Evolutionary conservation across 64 coral and sea anemone genomes (phyloP).

Genomic region (Exaiptasia diaphana): DNA sequence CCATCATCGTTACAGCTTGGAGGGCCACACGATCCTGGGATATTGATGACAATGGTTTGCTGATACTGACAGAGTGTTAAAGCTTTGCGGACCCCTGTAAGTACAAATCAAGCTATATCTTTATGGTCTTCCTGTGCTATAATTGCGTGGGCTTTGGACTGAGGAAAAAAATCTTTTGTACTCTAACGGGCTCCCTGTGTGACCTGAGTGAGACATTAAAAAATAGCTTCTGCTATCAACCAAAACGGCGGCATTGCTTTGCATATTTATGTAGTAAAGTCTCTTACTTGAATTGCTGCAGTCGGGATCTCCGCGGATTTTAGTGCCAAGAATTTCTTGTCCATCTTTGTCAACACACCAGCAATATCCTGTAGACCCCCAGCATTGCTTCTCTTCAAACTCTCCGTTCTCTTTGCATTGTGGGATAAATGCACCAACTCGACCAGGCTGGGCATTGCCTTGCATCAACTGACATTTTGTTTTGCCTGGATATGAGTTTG

Average conservation of each 20-base stretch:
- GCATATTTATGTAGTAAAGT: background rate
- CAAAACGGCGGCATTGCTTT: background rate
- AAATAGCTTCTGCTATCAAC: no score
- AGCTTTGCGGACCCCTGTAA: background rate
- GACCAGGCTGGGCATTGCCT: background rate
- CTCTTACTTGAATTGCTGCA: background rate
- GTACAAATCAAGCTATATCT: background rate
- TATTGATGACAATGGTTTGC: conserved; percentile 37
- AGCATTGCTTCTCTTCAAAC: conserved; percentile 30
- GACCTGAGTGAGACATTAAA: no score
- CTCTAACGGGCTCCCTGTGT: no score
- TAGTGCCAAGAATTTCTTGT: conserved; percentile 43
- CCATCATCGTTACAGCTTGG: conserved; percentile 44
- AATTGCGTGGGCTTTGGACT: no score
- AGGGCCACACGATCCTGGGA: conserved; percentile 53
- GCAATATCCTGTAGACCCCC: conserved; percentile 42
- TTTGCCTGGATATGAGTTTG: no score
- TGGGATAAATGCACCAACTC: conserved; percentile 42
- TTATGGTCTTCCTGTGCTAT: no score
- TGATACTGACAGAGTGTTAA: conserved; percentile 11
- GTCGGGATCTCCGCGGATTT: conserved; percentile 20
- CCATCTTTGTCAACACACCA: conserved; percentile 56
- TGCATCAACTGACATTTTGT: conserved; percentile 24
- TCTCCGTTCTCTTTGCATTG: conserved; percentile 27
- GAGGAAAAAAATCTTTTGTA: no score